Conservation (phyloP, 2,888 invertebrate genomes). For the Odontothrips loti region DNA sequence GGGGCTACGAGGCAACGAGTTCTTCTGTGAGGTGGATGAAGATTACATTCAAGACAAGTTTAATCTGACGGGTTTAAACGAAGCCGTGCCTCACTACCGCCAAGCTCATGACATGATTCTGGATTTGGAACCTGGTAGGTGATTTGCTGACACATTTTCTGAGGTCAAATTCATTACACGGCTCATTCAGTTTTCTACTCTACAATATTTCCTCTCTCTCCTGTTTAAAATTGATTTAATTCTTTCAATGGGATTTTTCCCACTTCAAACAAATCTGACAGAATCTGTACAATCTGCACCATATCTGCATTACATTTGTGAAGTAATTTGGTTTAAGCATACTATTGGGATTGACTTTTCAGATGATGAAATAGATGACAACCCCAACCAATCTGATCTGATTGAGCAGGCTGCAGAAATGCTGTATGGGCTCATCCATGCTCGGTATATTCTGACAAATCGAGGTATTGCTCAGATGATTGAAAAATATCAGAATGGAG, state of each 20-base stretch:
- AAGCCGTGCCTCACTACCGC: slow-evolving; percentile 99
- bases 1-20: slow-evolving; percentile 97
- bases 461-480: slow-evolving; percentile 99
- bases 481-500: slow-evolving; percentile 98
- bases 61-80: slow-evolving; percentile 97
- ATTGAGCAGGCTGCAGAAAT: slow-evolving; percentile 99
- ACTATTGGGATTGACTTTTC: slow-evolving; percentile 39
- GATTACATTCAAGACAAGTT: slow-evolving; percentile 99
- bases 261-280: no score
- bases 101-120: slow-evolving; percentile 99
- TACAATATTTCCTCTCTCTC: no score
- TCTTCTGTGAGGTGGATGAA: slow-evolving; percentile 99
- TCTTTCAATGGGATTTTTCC: no score
- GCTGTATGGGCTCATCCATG: slow-evolving; percentile 98
- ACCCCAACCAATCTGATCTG: slow-evolving; percentile 96
- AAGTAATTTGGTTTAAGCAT: no score
- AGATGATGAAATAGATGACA: slow-evolving; percentile 99
- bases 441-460: slow-evolving; percentile 98
- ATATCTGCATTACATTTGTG: no score
- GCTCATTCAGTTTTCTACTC: no score
- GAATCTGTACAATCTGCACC: no score
- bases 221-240: no score
- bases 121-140: slow-evolving; percentile 91
- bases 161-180: no score
- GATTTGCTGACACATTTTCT: neutral